Conservation (phyloP, 2,888 invertebrate species). For the Acanthoscelides obtectus region DNA sequence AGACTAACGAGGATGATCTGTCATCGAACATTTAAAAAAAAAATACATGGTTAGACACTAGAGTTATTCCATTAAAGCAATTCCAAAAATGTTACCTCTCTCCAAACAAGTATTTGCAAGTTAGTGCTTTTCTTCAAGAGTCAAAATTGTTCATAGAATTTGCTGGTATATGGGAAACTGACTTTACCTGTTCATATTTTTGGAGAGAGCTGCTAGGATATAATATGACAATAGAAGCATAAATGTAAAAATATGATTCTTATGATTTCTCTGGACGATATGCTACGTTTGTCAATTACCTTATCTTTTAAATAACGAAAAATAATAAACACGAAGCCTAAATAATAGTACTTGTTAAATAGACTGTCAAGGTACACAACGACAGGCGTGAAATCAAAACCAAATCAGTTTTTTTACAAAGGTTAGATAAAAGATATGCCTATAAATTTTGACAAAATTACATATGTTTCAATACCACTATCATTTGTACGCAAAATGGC, state of each 20-base stretch:
- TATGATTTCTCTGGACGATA: neutral
- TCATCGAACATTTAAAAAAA: too few relatives aligned
- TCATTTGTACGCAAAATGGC: neutral
- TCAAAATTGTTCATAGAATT: too few relatives aligned
- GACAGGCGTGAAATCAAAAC: neutral
- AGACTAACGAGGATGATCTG: too few relatives aligned
- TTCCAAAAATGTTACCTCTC: neutral
- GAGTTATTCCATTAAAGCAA: neutral
- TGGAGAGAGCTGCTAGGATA: neutral
- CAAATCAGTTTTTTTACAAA: neutral
- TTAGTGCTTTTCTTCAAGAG: too few relatives aligned
- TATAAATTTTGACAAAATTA: neutral
- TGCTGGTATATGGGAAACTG: too few relatives aligned
- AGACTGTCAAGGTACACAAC: neutral
- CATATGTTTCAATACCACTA: neutral
- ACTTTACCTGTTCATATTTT: neutral
- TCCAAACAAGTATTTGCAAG: neutral
- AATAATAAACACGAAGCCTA: neutral
- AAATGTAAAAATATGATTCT: neutral
- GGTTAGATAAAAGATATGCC: neutral
- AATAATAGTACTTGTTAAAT: neutral
- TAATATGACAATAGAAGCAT: neutral
- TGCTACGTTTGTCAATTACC: neutral
- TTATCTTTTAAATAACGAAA: neutral
- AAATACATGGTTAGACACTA: neutral